A percentile compares a stretch with the other conserved stretches of the same genome.
Conservation (phyloP, 2,797 vertebrate species). For the Menidia menidia region DNA sequence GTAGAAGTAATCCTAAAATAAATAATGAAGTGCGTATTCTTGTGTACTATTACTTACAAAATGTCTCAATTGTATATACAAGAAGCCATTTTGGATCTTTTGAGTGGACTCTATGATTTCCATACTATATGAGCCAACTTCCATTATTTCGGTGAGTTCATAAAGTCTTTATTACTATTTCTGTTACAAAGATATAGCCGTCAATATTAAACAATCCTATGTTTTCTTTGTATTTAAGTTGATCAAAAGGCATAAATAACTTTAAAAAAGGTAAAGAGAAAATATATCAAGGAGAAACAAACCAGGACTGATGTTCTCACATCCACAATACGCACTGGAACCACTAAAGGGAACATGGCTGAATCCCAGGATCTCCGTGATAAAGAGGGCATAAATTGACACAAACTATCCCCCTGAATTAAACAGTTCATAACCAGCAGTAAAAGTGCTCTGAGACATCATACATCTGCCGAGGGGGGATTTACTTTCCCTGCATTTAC, state of each 20-base stretch:
- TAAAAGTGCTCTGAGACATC: slow-evolving; percentile 49
- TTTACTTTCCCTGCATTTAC: slow-evolving; percentile 74
- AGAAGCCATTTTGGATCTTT: too few relatives aligned
- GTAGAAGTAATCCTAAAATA: too few relatives aligned
- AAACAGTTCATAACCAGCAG: slow-evolving; percentile 59
- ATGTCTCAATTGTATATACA: too few relatives aligned
- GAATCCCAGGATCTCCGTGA: slow-evolving; percentile 2
- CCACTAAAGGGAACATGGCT: neutral
- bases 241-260: too few relatives aligned
- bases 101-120: too few relatives aligned
- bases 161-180: too few relatives aligned
- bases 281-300: neutral
- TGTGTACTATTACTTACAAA: too few relatives aligned
- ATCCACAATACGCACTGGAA: neutral
- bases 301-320: neutral
- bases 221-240: neutral
- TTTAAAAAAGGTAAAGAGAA: neutral
- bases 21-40: too few relatives aligned
- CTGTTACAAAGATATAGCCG: neutral
- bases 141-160: too few relatives aligned
- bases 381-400: slow-evolving; percentile 30
- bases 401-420: slow-evolving; percentile 47
- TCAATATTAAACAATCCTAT: neutral
- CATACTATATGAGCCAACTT: too few relatives aligned
- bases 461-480: slow-evolving; percentile 68